Percentiles rank a stretch among this genome's conserved stretches.
Evolutionary conservation across 2,113 vertebrate genomes (phyloP).

Genomic region (Oreochromis spilurus): DNA sequence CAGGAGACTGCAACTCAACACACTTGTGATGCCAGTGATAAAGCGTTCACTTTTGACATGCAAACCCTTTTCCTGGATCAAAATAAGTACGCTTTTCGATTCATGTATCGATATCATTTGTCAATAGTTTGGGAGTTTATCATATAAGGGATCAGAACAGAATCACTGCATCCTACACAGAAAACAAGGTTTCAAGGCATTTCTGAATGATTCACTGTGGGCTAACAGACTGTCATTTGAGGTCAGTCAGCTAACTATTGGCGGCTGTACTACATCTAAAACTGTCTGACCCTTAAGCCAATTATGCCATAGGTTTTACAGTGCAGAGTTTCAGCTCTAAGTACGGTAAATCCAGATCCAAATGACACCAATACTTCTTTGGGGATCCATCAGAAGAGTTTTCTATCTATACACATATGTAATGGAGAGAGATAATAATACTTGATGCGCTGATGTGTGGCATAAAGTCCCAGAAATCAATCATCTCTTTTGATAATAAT

Average conservation of each 20-base stretch:
- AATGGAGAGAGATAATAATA: neutral
- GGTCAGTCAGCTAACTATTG: conserved; percentile 19
- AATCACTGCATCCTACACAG: neutral
- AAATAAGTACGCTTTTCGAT: neutral
- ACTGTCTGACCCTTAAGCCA: conserved; percentile 49
- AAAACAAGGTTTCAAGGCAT: neutral
- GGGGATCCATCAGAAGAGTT: neutral
- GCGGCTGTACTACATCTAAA: conserved; percentile 15
- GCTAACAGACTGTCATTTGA: neutral
- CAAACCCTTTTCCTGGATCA: neutral
- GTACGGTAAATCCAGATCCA: conserved; percentile 17
- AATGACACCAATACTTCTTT: neutral
- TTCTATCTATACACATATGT: neutral
- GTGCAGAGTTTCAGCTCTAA: neutral
- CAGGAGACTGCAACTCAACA: conserved; percentile 26
- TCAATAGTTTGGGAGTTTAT: neutral
- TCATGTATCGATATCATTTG: neutral
- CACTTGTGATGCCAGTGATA: neutral
- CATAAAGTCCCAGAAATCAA: neutral
- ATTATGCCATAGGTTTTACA: conserved; percentile 46
- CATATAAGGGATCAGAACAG: neutral
- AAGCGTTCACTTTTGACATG: neutral
- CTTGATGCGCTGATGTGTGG: neutral
- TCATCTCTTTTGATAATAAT: neutral
- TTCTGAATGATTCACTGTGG: neutral